phyloP scores from a whole-genome alignment of 2,113 vertebrate genomes.

The Oriolus oriolus region DNA sequence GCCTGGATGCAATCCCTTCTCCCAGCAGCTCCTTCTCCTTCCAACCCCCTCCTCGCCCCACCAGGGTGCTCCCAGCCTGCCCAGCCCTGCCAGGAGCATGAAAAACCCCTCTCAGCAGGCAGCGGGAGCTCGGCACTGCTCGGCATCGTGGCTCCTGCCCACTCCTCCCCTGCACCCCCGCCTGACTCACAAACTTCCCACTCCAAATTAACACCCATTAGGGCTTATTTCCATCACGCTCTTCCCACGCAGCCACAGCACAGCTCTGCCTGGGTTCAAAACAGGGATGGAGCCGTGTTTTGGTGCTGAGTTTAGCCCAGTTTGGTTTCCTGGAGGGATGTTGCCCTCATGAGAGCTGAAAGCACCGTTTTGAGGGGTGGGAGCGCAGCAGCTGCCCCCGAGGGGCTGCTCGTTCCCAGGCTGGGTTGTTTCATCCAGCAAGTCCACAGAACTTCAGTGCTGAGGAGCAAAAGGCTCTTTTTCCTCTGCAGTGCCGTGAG shows the following conservation, averaged over 20 bases:
- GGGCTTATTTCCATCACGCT: slow-evolving; percentile 2
- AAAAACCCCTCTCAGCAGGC: background rate
- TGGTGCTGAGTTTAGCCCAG: background rate
- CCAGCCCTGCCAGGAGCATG: background rate
- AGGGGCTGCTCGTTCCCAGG: background rate
- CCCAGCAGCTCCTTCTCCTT: background rate
- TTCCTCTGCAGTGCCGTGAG: background rate
- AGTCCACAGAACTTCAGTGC: background rate
- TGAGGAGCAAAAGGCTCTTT: background rate
- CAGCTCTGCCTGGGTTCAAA: slow-evolving; percentile 13
- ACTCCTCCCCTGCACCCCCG: background rate
- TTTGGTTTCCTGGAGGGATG: background rate
- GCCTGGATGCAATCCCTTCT: background rate
- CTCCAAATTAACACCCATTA: slow-evolving; percentile 16
- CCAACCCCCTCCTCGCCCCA: background rate
- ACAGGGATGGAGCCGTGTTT: background rate
- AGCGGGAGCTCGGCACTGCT: background rate
- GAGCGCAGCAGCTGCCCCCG: background rate
- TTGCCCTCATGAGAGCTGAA: background rate
- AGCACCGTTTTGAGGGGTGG: background rate
- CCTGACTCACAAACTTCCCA: slow-evolving; percentile 27
- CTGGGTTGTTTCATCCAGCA: background rate
- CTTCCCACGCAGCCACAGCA: background rate
- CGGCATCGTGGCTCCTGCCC: background rate
- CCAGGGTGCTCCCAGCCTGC: background rate